Base-by-base conservation (phyloP, 2,113 vertebrate genomes). In the Heterotilapia buettikoferi region DNA sequence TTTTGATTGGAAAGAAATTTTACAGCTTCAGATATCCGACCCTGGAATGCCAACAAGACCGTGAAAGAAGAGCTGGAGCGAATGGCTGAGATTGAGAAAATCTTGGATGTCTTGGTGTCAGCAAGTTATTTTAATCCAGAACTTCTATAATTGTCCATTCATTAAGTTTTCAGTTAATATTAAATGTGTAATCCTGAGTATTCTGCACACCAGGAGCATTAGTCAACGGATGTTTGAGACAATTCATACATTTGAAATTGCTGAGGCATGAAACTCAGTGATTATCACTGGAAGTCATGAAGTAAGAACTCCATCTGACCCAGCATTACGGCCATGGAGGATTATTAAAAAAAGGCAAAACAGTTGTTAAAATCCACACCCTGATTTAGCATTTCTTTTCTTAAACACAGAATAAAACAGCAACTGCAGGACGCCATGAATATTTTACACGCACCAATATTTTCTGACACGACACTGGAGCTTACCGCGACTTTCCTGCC, bases 401-500 rank as follows among this genome's bases (percentile, higher is more conserved):
- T 86, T 13, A 80, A 81, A 89, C 19, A 14, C 54, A 43, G 78
- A 88, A 38, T 26, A 54, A 85, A 90, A 79, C 56, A 90, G 86
- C 71, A 86, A 79, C 57, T 21, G 16, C 24, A 21, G 71, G 59
- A 87, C 38, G 71, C 52, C 84, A 88, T 91, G 85, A 93, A 93
- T 90, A 93, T 93, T 92, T 93, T 66, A 93, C 89, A 93, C 6
- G 66, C 85, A 83, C 86, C 87, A 84, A 85, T 89, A 92, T 91
- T 87, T 89, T 84, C 85, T 80, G 86, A 68, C 21, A n/a, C 45
- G 19, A 84, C 84, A 84, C 4, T 33, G 84, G 71, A 85, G 88
- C 82, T 91, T 90, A 86, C 83, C 0, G 31, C 16, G n/a, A 86
- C 84, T 89, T 90, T 90, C 84, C 81, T 82, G 80, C 82, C 24